Conservation (phyloP, 1,140 invertebrate species). For the Drosophila rufa region DNA sequence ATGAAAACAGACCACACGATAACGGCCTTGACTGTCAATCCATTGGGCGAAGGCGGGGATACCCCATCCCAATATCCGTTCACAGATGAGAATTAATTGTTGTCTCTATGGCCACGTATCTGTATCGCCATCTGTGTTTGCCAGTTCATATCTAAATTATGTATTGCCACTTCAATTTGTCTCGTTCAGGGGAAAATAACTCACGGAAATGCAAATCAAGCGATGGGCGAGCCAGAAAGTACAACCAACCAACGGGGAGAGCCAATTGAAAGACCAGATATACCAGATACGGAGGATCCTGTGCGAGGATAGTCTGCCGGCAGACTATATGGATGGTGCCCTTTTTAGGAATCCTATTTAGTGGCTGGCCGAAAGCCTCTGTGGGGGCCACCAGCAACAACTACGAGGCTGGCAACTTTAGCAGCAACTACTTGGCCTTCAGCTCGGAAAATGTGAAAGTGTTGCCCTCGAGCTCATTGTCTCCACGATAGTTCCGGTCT, state of each 20-base stretch:
- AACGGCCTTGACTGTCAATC: constrained; percentile 20
- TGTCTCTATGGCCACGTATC: constrained; percentile 32
- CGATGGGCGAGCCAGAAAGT: background rate
- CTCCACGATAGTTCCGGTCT: constrained; percentile 41
- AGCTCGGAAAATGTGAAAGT: constrained; percentile 8
- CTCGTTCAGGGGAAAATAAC: constrained; percentile 39
- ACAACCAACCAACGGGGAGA: no score
- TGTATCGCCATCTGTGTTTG: constrained; percentile 33
- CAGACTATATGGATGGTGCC: constrained; percentile 3
- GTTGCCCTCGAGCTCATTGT: constrained; percentile 38
- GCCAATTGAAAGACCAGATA: no score
- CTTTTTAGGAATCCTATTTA: constrained; percentile 36
- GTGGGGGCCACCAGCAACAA: no score
- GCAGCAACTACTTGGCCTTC: background rate
- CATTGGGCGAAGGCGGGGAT: no score
- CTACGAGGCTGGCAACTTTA: no score
- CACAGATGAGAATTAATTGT: constrained; percentile 24
- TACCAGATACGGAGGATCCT: no score
- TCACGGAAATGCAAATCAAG: constrained; percentile 29
- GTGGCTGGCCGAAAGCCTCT: constrained; percentile 22
- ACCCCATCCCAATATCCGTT: background rate
- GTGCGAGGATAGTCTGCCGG: no score
- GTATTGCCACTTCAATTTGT: constrained; percentile 51
- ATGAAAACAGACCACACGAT: constrained; percentile 6
- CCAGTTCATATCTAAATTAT: constrained; percentile 41